A percentile compares a stretch with the other conserved stretches of the same genome.
Conservation (phyloP, 2,797 vertebrate genomes). For the Clangula hyemalis region DNA sequence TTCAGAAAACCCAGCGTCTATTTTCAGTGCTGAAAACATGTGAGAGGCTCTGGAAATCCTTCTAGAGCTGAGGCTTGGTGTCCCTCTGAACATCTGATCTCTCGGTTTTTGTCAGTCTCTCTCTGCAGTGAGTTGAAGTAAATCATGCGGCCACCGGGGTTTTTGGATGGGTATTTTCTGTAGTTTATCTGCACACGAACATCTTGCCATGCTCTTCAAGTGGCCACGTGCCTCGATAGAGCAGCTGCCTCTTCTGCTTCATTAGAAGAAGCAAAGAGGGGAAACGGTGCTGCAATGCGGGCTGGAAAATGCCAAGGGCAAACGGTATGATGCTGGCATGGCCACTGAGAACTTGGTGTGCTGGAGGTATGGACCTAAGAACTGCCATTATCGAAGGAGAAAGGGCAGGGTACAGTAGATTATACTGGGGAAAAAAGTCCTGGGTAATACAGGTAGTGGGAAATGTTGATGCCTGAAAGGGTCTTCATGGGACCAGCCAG, state of each 20-base stretch:
- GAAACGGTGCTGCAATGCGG: neutral
- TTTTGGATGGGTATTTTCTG: neutral
- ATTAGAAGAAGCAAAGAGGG: neutral
- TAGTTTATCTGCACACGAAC: neutral
- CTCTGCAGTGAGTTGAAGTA: neutral
- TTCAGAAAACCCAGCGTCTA: neutral
- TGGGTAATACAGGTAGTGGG: neutral
- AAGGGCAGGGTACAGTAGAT: neutral
- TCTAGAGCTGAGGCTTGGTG: neutral
- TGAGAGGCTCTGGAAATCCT: neutral
- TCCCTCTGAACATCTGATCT: neutral
- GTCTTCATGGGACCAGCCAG: neutral
- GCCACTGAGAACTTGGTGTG: neutral
- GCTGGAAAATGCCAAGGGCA: neutral
- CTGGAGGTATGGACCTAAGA: neutral
- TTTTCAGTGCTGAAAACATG: neutral
- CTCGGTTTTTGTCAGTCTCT: neutral
- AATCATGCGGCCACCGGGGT: neutral
- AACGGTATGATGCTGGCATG: neutral
- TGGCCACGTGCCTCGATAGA: neutral
- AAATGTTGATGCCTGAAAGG: neutral
- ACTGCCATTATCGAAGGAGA: neutral
- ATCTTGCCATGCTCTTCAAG: neutral
- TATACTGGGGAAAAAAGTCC: fast-evolving
- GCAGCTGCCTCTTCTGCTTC: neutral